phyloP scores from a whole-genome alignment of 2,797 vertebrate genomes.

The Cryptoblepharus egeriae region DNA sequence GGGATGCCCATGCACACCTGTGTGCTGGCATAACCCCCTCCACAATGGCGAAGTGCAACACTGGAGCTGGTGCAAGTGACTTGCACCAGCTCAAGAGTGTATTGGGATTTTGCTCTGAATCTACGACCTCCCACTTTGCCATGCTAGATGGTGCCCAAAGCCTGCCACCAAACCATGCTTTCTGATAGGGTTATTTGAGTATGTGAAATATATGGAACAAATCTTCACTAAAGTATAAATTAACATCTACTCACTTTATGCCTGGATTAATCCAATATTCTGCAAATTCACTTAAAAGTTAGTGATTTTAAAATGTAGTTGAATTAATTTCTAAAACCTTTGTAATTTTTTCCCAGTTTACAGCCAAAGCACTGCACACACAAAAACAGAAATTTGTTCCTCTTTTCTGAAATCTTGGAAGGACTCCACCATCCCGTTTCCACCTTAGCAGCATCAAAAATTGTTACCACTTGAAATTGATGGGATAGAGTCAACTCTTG shows the following conservation, averaged over 20 bases:
- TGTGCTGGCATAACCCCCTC: too few species aligned
- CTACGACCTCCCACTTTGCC: too few species aligned
- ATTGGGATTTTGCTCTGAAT: too few species aligned
- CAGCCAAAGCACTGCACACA: not conserved
- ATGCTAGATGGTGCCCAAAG: not conserved
- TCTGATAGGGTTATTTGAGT: not conserved
- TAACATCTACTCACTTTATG: not conserved
- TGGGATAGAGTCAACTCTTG: too few species aligned
- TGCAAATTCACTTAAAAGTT: not conserved
- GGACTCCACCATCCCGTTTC: not conserved
- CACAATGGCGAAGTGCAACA: too few species aligned
- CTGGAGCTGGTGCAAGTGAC: too few species aligned
- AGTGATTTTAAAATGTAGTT: not conserved
- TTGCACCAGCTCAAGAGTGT: too few species aligned
- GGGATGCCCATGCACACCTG: too few species aligned
- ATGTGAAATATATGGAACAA: not conserved
- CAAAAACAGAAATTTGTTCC: too few species aligned
- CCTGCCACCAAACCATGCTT: not conserved
- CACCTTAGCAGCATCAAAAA: not conserved
- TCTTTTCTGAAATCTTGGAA: not conserved
- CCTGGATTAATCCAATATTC: too few species aligned
- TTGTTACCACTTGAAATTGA: not conserved
- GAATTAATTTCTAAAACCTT: not conserved
- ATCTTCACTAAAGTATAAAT: not conserved
- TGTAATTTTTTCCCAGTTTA: not conserved